Evolutionary conservation across 2,888 invertebrate species (phyloP).

Genomic region (Drosophila robusta): DNA sequence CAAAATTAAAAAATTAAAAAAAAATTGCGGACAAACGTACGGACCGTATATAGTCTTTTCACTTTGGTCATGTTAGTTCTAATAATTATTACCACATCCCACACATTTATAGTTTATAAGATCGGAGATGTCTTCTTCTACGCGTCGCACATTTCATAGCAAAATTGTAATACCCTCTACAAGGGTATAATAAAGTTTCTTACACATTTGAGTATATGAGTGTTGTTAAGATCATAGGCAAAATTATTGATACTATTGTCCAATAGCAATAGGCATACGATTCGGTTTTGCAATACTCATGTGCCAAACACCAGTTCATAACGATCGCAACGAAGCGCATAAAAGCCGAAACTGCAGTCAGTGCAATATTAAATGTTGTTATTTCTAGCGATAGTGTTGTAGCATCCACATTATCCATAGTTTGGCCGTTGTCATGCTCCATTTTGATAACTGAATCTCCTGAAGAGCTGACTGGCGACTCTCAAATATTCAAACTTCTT

Average conservation of each 20-base stretch:
- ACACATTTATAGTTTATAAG: no score
- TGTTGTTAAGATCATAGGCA: constrained; percentile 61
- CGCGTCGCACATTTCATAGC: no score
- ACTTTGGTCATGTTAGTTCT: no score
- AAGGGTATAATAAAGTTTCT: constrained; percentile 1
- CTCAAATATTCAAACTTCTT: not conserved
- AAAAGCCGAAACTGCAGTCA: constrained; percentile 42
- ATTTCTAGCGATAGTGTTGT: constrained; percentile 23
- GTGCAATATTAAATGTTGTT: constrained; percentile 21
- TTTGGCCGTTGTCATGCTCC: constrained; percentile 15
- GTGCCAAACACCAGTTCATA: constrained; percentile 60
- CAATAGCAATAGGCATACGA: constrained; percentile 47
- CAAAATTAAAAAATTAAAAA: no score
- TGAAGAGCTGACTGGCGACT: not conserved
- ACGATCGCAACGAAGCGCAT: constrained; percentile 54
- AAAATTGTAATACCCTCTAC: no score
- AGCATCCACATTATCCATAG: constrained; percentile 11
- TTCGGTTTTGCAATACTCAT: constrained; percentile 40
- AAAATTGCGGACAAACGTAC: no score
- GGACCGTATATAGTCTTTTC: no score
- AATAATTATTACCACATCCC: no score
- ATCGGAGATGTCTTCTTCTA: no score
- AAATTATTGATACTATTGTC: constrained; percentile 60
- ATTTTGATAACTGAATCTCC: constrained; percentile 13
- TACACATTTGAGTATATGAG: constrained; percentile 59